These are phyloP conservation scores for Chromis chromis DNA, from an alignment of 2,797 vertebrate species.

Conservation along the genomic window DNA sequence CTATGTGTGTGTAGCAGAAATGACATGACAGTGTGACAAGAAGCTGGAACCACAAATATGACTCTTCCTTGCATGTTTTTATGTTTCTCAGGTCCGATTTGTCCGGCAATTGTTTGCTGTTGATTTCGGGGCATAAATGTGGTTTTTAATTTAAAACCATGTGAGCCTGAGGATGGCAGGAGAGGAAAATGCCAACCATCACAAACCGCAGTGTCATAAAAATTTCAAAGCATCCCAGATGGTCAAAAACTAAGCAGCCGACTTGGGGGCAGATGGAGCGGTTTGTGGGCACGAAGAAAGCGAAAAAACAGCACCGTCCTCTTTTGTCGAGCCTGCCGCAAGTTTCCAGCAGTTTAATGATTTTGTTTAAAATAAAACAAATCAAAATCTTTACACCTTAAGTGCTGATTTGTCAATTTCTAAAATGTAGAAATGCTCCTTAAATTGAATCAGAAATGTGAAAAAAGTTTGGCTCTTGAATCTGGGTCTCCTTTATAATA, in stretches of 20 bases:
- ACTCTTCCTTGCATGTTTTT: not conserved
- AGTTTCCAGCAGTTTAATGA: conserved; percentile 39
- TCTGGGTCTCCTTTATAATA: not conserved
- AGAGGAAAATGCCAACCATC: conserved; percentile 42
- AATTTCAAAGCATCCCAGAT: conserved; percentile 58
- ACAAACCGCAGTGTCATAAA: conserved; percentile 51
- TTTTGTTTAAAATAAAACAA: conserved; percentile 15
- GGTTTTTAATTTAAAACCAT: conserved; percentile 21
- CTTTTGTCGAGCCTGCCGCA: conserved; percentile 23
- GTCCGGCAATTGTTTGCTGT: conserved; percentile 16
- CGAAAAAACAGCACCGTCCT: conserved; percentile 24
- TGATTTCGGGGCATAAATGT: conserved; percentile 16
- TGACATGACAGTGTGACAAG: not conserved
- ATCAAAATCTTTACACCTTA: conserved; percentile 21
- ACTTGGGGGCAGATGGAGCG: conserved; percentile 29
- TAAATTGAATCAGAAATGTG: not conserved
- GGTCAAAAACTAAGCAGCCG: conserved; percentile 17
- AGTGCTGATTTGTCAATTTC: conserved; percentile 22
- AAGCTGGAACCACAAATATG: not conserved
- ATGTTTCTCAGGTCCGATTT: conserved; percentile 2
- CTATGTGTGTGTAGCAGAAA: not conserved
- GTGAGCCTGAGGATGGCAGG: conserved; percentile 32
- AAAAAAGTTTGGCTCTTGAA: not conserved
- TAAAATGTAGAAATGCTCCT: not conserved
- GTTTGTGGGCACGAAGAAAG: conserved; percentile 11